Evolutionary conservation across 2,113 vertebrate species (phyloP).

Genomic region (Melospiza georgiana): DNA sequence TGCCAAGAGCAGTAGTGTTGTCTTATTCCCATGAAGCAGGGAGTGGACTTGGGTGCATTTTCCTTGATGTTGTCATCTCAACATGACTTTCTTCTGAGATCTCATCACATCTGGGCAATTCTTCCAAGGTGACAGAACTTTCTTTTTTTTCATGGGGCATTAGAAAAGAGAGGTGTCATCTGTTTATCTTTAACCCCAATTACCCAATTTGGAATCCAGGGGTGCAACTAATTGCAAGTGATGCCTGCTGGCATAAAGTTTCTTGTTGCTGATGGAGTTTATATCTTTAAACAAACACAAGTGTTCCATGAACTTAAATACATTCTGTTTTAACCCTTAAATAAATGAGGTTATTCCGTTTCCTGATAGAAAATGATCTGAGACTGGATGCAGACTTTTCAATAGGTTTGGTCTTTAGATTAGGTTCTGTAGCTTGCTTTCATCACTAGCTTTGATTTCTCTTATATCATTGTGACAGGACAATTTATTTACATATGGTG

Average conservation of each 20-base stretch:
- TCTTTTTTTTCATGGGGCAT: not conserved
- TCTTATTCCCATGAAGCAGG: not conserved
- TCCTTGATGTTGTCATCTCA: not conserved
- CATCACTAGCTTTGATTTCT: not conserved
- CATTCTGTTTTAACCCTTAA: not conserved
- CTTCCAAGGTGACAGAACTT: not conserved
- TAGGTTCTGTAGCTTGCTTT: not conserved
- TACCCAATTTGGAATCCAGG: not conserved
- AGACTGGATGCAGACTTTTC: not conserved
- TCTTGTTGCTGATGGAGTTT: not conserved
- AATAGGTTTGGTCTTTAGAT: not conserved
- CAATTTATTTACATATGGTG: not conserved
- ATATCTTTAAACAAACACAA: not conserved
- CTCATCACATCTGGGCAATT: not conserved
- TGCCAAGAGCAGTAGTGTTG: not conserved
- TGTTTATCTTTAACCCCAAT: not conserved
- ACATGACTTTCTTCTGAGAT: not conserved
- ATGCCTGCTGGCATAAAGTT: not conserved
- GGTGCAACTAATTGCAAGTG: not conserved
- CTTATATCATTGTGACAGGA: not conserved
- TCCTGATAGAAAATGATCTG: not conserved
- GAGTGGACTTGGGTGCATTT: not conserved
- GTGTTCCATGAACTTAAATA: not conserved
- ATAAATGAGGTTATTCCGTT: not conserved
- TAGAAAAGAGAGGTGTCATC: not conserved